These are phyloP conservation scores for Pluvialis apricaria DNA, from an alignment of 2,113 vertebrate genomes.

Conservation along the genomic window DNA sequence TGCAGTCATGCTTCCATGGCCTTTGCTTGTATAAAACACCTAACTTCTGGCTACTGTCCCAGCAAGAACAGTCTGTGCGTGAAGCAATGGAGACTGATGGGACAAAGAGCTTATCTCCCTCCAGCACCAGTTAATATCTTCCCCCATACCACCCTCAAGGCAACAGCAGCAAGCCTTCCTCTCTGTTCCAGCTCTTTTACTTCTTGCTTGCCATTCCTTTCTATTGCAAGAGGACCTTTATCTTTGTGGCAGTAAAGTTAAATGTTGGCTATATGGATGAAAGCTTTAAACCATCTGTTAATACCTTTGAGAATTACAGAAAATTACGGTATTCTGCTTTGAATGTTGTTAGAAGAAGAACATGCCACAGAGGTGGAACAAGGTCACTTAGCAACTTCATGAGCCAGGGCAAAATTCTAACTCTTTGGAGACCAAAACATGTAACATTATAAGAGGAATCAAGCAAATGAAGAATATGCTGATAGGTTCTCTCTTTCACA, in stretches of 20 bases:
- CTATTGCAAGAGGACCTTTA: neutral
- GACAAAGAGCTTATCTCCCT: neutral
- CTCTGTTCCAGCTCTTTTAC: neutral
- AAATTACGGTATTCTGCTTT: neutral
- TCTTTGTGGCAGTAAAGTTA: neutral
- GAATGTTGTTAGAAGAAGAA: neutral
- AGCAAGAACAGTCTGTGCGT: neutral
- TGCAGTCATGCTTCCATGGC: rapidly evolving
- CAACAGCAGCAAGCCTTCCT: neutral
- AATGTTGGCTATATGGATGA: neutral
- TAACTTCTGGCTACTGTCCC: neutral
- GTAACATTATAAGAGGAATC: neutral
- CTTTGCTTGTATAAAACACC: neutral
- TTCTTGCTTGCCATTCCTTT: neutral
- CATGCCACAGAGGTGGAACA: neutral
- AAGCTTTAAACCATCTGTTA: neutral
- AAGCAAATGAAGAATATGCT: neutral
- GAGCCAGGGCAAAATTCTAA: neutral
- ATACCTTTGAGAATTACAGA: neutral
- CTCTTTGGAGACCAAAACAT: neutral
- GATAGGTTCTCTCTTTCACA: neutral
- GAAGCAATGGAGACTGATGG: neutral
- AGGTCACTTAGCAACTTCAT: neutral
- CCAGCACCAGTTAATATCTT: neutral
- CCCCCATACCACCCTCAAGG: neutral